Conservation (phyloP, 2,113 vertebrate genomes). For the Nipponia nippon region DNA sequence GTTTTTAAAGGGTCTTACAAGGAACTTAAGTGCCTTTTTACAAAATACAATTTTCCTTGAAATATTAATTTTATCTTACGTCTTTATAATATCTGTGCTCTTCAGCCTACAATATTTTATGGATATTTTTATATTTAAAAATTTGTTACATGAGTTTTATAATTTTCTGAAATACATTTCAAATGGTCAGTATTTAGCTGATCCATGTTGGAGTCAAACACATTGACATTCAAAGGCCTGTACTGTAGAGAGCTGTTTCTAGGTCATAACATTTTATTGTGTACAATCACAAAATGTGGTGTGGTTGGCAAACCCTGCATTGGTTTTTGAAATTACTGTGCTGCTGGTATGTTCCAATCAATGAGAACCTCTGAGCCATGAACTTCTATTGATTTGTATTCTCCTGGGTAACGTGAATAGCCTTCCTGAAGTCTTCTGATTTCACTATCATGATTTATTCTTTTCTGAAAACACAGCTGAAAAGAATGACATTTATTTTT, state of each 20-base stretch:
- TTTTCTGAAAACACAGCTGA: constrained; percentile 49
- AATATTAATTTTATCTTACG: neutral
- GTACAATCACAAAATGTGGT: constrained; percentile 67
- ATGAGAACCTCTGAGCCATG: constrained; percentile 82
- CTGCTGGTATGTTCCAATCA: constrained; percentile 88
- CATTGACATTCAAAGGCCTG: constrained; percentile 44
- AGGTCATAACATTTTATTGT: constrained; percentile 70
- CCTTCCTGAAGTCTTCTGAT: constrained; percentile 70
- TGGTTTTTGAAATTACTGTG: constrained; percentile 75
- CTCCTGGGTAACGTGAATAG: constrained; percentile 58
- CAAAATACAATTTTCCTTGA: neutral
- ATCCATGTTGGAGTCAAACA: constrained; percentile 42
- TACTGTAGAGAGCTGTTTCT: constrained; percentile 43
- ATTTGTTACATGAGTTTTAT: neutral
- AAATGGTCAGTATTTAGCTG: constrained; percentile 13
- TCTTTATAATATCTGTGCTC: neutral
- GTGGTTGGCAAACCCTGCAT: constrained; percentile 62
- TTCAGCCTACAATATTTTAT: neutral
- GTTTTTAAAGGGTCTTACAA: neutral
- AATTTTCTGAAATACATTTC: constrained; percentile 25
- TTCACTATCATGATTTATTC: constrained; percentile 61
- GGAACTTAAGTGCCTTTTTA: neutral
- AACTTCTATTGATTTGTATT: constrained; percentile 84
- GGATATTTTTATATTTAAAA: neutral
- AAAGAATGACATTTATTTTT: constrained; percentile 62